Conservation (phyloP, 2,797 vertebrate species). For the Dendrocincla fuliginosa region DNA sequence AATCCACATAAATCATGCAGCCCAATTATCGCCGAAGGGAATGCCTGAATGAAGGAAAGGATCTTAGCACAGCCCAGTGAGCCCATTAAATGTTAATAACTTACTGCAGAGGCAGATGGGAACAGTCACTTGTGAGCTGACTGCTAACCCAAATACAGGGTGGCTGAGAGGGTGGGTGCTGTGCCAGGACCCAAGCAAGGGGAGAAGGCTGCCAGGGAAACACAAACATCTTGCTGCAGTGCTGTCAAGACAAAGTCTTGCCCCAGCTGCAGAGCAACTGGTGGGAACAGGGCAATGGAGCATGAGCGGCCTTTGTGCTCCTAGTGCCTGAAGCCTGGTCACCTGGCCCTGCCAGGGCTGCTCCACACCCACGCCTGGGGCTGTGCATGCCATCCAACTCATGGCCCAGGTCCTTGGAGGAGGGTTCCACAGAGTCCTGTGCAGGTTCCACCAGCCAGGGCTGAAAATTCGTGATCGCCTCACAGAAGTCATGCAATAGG, state of each 20-base stretch:
- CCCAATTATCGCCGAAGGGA: neutral
- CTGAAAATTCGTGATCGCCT: neutral
- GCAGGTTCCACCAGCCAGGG: neutral
- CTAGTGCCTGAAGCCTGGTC: neutral
- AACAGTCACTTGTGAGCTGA: constrained; percentile 26
- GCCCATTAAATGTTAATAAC: constrained; percentile 51
- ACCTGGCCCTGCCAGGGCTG: neutral
- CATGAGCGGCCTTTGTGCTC: fast-evolving
- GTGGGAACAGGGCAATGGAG: neutral
- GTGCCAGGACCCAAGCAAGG: neutral
- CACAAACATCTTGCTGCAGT: neutral
- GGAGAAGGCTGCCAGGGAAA: neutral
- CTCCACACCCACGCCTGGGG: fast-evolving
- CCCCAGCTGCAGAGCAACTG: fast-evolving
- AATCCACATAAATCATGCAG: constrained; percentile 10
- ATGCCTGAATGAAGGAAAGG: constrained; percentile 5
- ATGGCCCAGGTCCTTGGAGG: neutral
- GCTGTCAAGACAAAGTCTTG: neutral
- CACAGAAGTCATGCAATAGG: neutral
- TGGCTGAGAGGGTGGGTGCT: neutral
- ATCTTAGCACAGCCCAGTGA: neutral
- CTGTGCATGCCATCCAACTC: neutral
- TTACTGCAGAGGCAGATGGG: constrained; percentile 37
- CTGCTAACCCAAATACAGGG: constrained; percentile 36
- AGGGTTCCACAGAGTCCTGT: neutral